phyloP scores from a whole-genome alignment of 2,113 vertebrate species.

The Nibea albiflora region DNA sequence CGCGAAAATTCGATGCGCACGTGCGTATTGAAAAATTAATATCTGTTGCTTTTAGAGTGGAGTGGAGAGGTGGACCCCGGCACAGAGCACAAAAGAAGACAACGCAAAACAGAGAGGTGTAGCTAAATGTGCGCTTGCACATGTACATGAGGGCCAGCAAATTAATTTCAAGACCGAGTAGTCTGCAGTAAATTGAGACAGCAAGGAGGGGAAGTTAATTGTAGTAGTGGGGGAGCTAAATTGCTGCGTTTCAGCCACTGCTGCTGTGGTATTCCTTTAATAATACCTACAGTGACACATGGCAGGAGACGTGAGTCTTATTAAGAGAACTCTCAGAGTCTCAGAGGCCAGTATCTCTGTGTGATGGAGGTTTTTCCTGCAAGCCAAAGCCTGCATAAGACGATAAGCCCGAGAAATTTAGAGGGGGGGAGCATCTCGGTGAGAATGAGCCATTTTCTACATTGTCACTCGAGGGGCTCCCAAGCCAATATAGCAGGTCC shows the following conservation, averaged over 20 bases:
- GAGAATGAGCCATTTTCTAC: conserved; percentile 54
- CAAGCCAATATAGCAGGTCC: conserved; percentile 9
- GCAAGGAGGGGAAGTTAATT: not conserved
- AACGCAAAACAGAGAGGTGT: not conserved
- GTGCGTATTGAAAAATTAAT: conserved; percentile 22
- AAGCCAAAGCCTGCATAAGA: conserved; percentile 42
- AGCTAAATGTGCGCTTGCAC: conserved; percentile 7
- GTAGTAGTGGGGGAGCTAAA: not conserved
- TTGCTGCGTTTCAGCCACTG: not conserved
- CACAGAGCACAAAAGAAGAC: conserved; percentile 3
- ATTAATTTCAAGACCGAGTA: not conserved
- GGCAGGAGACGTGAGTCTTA: conserved; percentile 26
- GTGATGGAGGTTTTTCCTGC: conserved; percentile 48
- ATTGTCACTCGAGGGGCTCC: conserved; percentile 21
- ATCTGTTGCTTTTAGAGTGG: conserved; percentile 38
- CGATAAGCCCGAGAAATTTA: conserved; percentile 41
- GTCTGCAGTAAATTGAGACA: not conserved
- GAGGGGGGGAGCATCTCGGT: conserved; percentile 16
- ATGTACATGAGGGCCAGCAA: not conserved
- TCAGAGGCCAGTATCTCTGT: conserved; percentile 41
- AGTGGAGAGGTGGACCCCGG: conserved; percentile 15
- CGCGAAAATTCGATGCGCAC: conserved; percentile 24
- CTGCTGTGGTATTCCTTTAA: conserved; percentile 16
- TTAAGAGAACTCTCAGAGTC: conserved; percentile 42
- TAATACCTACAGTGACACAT: conserved; percentile 39